Percentiles rank a stretch among this genome's conserved stretches.
Evolutionary conservation across 2,888 invertebrate genomes (phyloP).

Genomic region (Drosophila infuscata): DNA sequence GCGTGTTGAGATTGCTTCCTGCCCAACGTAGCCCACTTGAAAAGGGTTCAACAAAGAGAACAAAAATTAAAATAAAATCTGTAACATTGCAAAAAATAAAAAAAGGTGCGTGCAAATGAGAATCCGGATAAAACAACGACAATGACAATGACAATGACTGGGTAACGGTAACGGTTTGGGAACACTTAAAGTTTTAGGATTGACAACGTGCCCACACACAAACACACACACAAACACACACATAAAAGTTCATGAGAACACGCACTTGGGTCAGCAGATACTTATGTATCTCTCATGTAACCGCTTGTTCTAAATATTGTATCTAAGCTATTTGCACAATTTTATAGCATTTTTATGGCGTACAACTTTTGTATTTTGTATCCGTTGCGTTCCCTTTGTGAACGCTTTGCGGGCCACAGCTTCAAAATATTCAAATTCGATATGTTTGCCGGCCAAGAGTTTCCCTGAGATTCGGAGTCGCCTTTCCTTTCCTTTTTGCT

Average conservation of each 20-base stretch:
- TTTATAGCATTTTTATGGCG: slow-evolving; percentile 76
- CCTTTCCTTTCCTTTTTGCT: not conserved
- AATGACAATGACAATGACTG: slow-evolving; percentile 38
- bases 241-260: slow-evolving; percentile 68
- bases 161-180: slow-evolving; percentile 19
- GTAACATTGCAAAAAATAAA: slow-evolving; percentile 28
- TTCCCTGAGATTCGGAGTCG: not conserved
- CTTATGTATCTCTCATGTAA: slow-evolving; percentile 42
- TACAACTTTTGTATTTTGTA: slow-evolving; percentile 62
- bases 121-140: slow-evolving; percentile 43
- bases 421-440: slow-evolving; percentile 76
- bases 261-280: slow-evolving; percentile 76
- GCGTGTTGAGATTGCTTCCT: slow-evolving; percentile 45
- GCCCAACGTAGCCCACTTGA: slow-evolving; percentile 8
- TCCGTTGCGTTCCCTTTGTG: slow-evolving; percentile 9
- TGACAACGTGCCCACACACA: slow-evolving; percentile 50
- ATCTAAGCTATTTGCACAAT: slow-evolving; percentile 72
- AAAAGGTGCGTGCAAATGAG: slow-evolving; percentile 42
- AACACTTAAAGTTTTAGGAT: slow-evolving; percentile 53
- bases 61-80: slow-evolving; percentile 67
- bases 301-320: slow-evolving; percentile 43
- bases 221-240: slow-evolving; percentile 42
- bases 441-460: slow-evolving; percentile 31
- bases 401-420: slow-evolving; percentile 17
- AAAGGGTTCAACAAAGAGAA: slow-evolving; percentile 38